Base-by-base conservation (phyloP, 2,888 invertebrate species). In the Ceratothoa steindachneri region DNA sequence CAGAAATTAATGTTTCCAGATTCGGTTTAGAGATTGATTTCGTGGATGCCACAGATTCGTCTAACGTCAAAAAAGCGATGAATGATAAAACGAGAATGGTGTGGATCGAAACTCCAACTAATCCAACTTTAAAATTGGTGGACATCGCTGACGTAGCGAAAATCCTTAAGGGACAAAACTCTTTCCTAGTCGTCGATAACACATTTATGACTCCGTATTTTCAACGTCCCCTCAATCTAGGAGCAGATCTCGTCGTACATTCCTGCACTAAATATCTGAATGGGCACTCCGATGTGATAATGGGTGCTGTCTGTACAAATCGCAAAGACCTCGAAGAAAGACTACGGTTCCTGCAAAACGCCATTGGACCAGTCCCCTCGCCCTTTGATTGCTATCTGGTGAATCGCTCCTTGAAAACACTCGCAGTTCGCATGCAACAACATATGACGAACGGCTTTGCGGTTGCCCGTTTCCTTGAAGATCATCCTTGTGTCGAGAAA, bases 191-290 rank as follows among this genome's bases (percentile, higher is more conserved):
- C 0, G 93, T 96, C 0, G 97, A 98, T 85, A 97, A 97, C 83
- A 97, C 97, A 19, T 97, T 98, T 85, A 87, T 95, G 81, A 92
- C 95, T 0, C 88, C 94, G 0, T 95, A 94, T 83, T 90, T 93
- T 69, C 83, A 97, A 90, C 88, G 90, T 75, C 98, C 98, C 0
- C 85, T 99, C 71, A 89, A 90, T 28, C 87, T 96, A 41, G 98
- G 97, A 0, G 97, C 94, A 0, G 97, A 99, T 84, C 86, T 97
- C 71, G 91, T 91, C 1, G 86, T 93, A 81, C 96, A 98, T 85
- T 98, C 98, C 0, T 83, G 97, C 71, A 96, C 97, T 0, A 99
- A 99, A 85, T 99, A 97, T 84, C 93, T 99, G 90, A 99, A 99
- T 85, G 98, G 98, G 0, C 98, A 99, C 85, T 91, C 94, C 0